These are phyloP conservation scores for Aplochiton taeniatus DNA, from an alignment of 2,797 vertebrate species.

Conservation along the genomic window DNA sequence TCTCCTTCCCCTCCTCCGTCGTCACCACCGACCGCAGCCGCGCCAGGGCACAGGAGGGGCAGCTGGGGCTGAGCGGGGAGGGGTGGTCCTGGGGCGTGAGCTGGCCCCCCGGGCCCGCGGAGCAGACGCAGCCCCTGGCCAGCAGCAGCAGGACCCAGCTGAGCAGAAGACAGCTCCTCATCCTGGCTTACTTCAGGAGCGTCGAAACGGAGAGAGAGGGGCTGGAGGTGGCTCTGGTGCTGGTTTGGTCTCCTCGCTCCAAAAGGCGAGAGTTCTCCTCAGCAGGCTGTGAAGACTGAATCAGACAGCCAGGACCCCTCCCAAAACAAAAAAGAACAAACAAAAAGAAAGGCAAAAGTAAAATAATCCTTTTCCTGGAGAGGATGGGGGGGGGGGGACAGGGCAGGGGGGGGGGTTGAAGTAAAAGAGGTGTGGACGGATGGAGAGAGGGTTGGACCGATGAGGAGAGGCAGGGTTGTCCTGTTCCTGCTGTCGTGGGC, in stretches of 20 bases:
- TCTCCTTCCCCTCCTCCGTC: constrained; percentile 74
- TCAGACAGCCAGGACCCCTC: background rate
- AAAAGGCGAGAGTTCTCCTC: constrained; percentile 36
- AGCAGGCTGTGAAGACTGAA: background rate
- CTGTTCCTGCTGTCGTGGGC: background rate
- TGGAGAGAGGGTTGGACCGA: background rate
- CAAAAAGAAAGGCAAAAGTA: too few relatives aligned
- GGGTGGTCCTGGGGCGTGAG: constrained; percentile 70
- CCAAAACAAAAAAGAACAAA: constrained; percentile 24
- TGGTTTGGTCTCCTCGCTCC: too few relatives aligned
- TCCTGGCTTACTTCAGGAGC: constrained; percentile 64
- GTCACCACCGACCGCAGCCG: constrained; percentile 76
- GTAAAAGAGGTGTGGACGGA: background rate
- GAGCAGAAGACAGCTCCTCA: constrained; percentile 64
- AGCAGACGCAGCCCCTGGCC: constrained; percentile 78
- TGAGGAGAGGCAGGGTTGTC: constrained; percentile 2
- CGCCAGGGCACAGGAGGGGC: constrained; percentile 90
- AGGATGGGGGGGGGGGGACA: background rate
- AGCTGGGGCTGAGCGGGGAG: constrained; percentile 81
- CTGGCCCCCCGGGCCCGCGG: constrained; percentile 69
- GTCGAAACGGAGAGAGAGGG: constrained; percentile 64
- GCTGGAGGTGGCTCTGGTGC: background rate
- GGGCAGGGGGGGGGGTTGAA: too few relatives aligned
- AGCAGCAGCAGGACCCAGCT: constrained; percentile 84
- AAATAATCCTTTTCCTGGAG: constrained; percentile 63